Evolutionary conservation across 2,797 vertebrate species (phyloP), one percentile per base, ranked within the genome.

Genomic region (Cyprinodon diabolis): DNA sequence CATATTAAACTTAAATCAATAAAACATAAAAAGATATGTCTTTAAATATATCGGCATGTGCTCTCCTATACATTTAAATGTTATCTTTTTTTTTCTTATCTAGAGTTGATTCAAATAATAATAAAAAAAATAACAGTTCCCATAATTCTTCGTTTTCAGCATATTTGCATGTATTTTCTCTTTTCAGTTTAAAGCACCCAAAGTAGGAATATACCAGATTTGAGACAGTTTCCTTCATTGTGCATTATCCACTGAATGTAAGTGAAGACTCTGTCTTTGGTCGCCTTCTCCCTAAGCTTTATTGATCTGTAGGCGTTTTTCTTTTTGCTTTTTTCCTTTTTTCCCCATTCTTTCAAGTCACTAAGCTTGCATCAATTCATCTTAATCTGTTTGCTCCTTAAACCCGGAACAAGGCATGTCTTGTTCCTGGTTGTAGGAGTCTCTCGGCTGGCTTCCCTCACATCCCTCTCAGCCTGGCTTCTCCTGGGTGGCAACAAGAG

Each of bases 361-460:
- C 92, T 93, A 91, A 94, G 93, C 93, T 94, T 92, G 91, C 93
- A 93, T 95, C 92, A 92, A 92, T 94, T 92, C 89, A 91, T 94
- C 94, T 95, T 94, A 94, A 95, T 94, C 94, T 94, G 93, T 93
- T 94, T 94, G 93, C 91, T 95, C 92, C 92, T 93, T 94, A 94
- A 94, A 94, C 91, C 91, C 77, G 92, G 93, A 95, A 96, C 94
- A 96, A 95, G 94, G 93, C 92, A 90, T 69, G 86, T 93, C 92
- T 95, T 96, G 95, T 96, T 95, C 92, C 89, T 91, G 90, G 88
- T 92, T 92, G 92, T 93, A 90, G 93, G 90, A 91, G 91, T 93
- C 92, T 92, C 90, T 90, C 90, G 80, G 90, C 90, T 91, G 90
- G 90, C 88, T 94, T 94, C 91, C 88, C 90, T 92, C 88, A 91